These are phyloP conservation scores for Cardinalis cardinalis DNA, from an alignment of 2,113 vertebrate genomes.

Conservation along the genomic window DNA sequence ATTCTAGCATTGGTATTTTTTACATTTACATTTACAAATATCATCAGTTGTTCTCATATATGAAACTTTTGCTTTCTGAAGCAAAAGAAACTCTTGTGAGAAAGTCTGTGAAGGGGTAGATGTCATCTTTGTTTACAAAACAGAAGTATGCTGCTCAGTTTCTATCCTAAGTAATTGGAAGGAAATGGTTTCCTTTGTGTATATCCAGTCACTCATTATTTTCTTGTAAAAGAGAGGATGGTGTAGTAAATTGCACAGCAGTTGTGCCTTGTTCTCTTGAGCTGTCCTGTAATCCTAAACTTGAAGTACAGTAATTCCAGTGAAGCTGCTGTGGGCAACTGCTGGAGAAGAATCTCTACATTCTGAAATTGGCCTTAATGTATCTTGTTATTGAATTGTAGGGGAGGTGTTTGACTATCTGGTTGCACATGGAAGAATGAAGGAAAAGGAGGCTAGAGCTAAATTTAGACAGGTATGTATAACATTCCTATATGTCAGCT, in stretches of 20 bases:
- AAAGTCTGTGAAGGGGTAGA: neutral
- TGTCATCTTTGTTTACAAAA: neutral
- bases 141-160: neutral
- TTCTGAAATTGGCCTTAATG: neutral
- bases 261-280: neutral
- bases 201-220: neutral
- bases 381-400: conserved; percentile 59
- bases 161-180: neutral
- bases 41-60: neutral
- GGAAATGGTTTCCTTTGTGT: neutral
- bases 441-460: conserved; percentile 98
- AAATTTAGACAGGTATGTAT: conserved; percentile 97
- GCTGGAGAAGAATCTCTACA: neutral
- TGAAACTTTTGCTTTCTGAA: neutral
- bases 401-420: conserved; percentile 98
- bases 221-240: neutral
- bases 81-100: neutral
- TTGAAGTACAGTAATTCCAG: neutral
- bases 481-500: neutral
- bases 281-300: neutral
- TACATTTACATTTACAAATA: neutral
- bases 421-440: conserved; percentile 98
- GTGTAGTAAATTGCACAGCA: neutral
- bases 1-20: neutral
- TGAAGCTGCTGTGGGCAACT: neutral